Evolutionary conservation across 2,113 vertebrate species (phyloP).

Genomic region (Narcine bancroftii): DNA sequence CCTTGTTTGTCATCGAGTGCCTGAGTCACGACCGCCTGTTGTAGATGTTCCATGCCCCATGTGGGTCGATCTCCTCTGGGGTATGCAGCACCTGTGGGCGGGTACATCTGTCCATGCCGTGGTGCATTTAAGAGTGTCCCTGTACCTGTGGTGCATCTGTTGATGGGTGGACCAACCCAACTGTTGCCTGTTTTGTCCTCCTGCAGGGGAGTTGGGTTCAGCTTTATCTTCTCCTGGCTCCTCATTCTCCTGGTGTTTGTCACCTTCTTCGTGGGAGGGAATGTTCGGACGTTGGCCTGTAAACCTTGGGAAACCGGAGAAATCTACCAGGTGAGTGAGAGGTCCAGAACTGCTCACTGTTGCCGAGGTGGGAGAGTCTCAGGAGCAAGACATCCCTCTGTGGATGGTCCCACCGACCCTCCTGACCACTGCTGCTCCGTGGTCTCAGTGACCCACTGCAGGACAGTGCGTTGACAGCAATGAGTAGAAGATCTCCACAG

Average conservation of each 20-base stretch:
- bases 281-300: constrained; percentile 60
- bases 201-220: constrained; percentile 55
- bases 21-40: no score
- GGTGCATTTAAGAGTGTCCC: neutral
- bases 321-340: constrained; percentile 56
- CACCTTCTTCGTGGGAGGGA: constrained; percentile 66
- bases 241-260: constrained; percentile 60
- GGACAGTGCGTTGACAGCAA: neutral
- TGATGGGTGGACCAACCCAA: no score
- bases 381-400: neutral
- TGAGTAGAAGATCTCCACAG: neutral
- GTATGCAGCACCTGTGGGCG: no score
- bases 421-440: neutral
- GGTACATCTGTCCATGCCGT: no score
- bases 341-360: no score
- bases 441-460: neutral
- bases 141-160: neutral
- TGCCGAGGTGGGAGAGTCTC: neutral
- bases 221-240: constrained; percentile 63
- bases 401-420: no score
- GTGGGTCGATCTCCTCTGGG: no score
- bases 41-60: no score
- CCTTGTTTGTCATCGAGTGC: no score
- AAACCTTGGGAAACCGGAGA: constrained; percentile 59
- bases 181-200: neutral